Evolutionary conservation across 2,888 invertebrate genomes (phyloP).

Genomic region (Synanthedon tipuliformis): DNA sequence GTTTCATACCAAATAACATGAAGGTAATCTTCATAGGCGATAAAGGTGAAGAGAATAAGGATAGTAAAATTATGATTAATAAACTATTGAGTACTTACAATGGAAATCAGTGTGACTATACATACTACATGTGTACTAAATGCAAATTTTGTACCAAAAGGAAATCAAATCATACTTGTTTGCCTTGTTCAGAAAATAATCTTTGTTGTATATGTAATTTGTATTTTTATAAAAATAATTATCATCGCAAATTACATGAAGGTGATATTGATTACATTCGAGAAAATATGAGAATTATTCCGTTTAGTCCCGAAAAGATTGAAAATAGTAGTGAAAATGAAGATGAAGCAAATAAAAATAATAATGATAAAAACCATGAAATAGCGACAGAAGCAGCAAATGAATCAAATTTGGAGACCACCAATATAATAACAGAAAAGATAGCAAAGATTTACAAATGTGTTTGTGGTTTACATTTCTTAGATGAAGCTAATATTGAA

Average conservation of each 20-base stretch:
- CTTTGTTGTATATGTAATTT: constrained; percentile 34
- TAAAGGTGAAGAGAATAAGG: constrained; percentile 3
- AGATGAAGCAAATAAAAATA: constrained; percentile 3
- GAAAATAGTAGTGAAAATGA: constrained; percentile 2
- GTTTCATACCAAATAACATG: constrained; percentile 29
- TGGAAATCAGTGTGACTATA: constrained; percentile 35
- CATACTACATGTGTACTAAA: constrained; percentile 34
- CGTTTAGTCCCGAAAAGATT: constrained; percentile 12
- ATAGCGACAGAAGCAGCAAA: background rate
- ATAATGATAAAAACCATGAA: constrained; percentile 1
- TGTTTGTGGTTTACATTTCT: constrained; percentile 38
- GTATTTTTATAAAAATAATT: constrained; percentile 23
- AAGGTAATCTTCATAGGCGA: constrained; percentile 37
- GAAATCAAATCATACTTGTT: constrained; percentile 27
- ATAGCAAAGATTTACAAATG: constrained; percentile 34
- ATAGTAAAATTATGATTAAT: background rate
- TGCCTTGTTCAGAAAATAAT: constrained; percentile 15
- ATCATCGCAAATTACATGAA: constrained; percentile 33
- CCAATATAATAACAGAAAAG: constrained; percentile 6
- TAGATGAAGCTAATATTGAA: constrained; percentile 21
- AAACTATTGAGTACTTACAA: constrained; percentile 16
- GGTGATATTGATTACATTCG: constrained; percentile 25
- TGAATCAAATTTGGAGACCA: background rate
- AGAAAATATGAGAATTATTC: constrained; percentile 28
- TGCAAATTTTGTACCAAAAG: constrained; percentile 31